phyloP scores from a whole-genome alignment of 2,888 invertebrate genomes.

The Crepidodera aurea region DNA sequence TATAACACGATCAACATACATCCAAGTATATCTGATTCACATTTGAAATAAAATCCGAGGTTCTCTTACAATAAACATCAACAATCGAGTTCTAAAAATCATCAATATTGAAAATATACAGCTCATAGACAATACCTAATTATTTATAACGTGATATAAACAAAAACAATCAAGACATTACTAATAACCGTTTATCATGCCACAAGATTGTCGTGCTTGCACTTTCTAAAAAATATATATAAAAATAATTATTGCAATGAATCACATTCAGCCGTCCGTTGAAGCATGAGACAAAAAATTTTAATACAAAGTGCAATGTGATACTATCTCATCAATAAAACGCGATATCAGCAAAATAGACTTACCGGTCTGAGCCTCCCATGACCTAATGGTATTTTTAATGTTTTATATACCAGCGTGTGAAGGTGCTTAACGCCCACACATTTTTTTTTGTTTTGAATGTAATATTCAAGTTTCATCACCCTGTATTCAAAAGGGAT shows the following conservation, averaged over 20 bases:
- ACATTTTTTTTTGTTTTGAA: conserved; percentile 17
- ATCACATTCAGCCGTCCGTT: background rate
- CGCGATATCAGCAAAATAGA: conserved; percentile 37
- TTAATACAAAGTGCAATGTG: conserved; percentile 32
- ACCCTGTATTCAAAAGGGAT: conserved; percentile 30
- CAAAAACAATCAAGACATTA: conserved; percentile 23
- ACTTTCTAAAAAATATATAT: conserved; percentile 20
- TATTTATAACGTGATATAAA: conserved; percentile 21
- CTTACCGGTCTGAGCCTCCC: conserved; percentile 21
- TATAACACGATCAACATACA: too few species aligned
- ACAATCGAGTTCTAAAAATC: conserved; percentile 13
- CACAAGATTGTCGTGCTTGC: conserved; percentile 25
- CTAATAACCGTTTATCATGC: conserved; percentile 24
- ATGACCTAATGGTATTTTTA: conserved; percentile 31
- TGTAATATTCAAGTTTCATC: conserved; percentile 16
- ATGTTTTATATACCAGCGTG: conserved; percentile 42
- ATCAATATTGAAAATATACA: conserved; percentile 15
- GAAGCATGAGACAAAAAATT: conserved; percentile 19
- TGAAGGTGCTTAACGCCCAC: conserved; percentile 44
- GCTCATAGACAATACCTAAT: conserved; percentile 22
- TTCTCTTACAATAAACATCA: background rate
- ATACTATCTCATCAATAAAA: conserved; percentile 37
- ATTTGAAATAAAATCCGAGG: conserved; percentile 4
- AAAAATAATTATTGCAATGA: conserved; percentile 17
- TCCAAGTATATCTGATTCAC: conserved; percentile 3